These are phyloP conservation scores for Lophotriccus pileatus DNA, from an alignment of 2,797 vertebrate species.

Conservation along the genomic window DNA sequence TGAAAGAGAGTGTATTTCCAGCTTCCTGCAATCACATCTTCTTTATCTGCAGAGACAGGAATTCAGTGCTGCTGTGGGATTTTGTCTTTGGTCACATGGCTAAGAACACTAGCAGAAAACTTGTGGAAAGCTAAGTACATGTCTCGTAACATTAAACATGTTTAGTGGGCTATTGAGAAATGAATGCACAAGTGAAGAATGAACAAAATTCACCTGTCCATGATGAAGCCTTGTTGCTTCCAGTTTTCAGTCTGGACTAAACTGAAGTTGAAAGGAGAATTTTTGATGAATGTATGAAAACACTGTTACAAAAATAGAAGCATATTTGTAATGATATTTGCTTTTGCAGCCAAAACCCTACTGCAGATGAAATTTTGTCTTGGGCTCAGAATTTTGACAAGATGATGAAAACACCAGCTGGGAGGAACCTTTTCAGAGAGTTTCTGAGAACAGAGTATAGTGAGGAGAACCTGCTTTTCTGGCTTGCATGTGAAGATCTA, in stretches of 20 bases:
- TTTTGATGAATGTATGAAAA: constrained; percentile 30
- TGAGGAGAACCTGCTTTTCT: constrained; percentile 98
- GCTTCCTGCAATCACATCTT: background rate
- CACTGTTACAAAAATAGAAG: constrained; percentile 37
- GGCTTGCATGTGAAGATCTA: constrained; percentile 95
- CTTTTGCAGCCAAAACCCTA: constrained; percentile 81
- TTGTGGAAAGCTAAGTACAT: background rate
- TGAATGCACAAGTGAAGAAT: background rate
- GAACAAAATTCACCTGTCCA: background rate
- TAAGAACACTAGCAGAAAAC: background rate
- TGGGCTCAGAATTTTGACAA: constrained; percentile 98
- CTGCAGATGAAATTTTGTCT: constrained; percentile 89
- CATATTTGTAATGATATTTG: constrained; percentile 40
- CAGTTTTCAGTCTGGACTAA: background rate
- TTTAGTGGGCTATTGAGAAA: background rate
- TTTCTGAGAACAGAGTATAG: constrained; percentile 98
- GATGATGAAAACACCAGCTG: constrained; percentile 93
- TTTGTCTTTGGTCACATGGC: background rate
- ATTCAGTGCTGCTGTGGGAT: background rate
- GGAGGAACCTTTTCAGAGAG: constrained; percentile 91
- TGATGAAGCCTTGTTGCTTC: background rate
- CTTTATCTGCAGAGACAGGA: background rate
- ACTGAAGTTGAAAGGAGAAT: background rate
- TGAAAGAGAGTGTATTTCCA: background rate
- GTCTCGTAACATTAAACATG: background rate